Base-by-base conservation (phyloP, 2,113 vertebrate genomes). In the Prietella phreatophila region DNA sequence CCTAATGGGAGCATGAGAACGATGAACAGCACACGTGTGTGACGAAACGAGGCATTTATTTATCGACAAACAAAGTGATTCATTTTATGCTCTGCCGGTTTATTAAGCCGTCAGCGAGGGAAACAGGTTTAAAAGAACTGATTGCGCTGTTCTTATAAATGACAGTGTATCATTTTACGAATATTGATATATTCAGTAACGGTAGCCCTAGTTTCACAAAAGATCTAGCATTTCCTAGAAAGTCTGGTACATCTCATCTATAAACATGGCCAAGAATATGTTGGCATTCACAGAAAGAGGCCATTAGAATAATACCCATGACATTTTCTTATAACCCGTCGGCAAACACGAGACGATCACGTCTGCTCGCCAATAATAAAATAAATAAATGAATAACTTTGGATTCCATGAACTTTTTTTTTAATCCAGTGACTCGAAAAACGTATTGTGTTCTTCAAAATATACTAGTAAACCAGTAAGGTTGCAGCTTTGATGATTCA, bases 61-160 rank as follows among this genome's bases (percentile, higher is more conserved):
- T 78, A 78, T 20, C 30, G 30, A 30, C 84, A 75, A 86, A 63
- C 73, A 67, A 84, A 47, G 82, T 84, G 60, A 63, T 84, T n/a
- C 36, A 8, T 84, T 84, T 84, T 65, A 14, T 27, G 13, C 60
- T 82, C 60, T 27, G 56, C 1, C 6, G 67, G 36, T 71, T 71
- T 71, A 71, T 71, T 71, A 33, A 15, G 36, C 67, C 36, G 67
- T 33, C 67, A 76, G 39, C 22, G 2, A 50, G 5, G 42, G 73
- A 76, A 14, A 22, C 39, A 76, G 22, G 11, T 27, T 76, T 76
- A 27, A 47, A 50, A 6, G 11, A 50, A 76, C 0, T 0, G 1
- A 50, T 22, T 13, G 39, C 4, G 47, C 50, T 79, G 27, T 30
- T 53, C 76, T 79, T 79, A n/a, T n/a, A 53, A 79, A 79, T 3